phyloP scores from a whole-genome alignment of 2,888 invertebrate genomes.

The Temnothorax unifasciatus region DNA sequence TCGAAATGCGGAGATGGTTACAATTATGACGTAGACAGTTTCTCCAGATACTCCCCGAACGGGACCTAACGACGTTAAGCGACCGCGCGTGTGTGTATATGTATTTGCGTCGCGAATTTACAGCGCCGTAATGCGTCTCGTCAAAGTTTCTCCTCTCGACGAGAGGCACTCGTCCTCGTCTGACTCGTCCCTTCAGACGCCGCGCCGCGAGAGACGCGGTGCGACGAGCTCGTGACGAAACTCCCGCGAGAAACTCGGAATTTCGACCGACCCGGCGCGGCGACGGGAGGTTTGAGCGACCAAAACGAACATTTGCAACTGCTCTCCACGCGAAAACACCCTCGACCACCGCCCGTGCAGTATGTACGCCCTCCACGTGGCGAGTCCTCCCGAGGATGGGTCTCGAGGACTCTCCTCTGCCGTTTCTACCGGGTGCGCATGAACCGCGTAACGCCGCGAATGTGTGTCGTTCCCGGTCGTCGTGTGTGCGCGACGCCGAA shows the following conservation, averaged over 20 bases:
- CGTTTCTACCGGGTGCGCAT: conserved; percentile 39
- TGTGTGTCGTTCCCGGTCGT: background rate
- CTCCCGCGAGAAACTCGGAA: background rate
- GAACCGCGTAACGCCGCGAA: conserved; percentile 17
- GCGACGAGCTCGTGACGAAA: background rate
- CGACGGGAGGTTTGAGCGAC: no score
- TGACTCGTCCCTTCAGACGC: background rate
- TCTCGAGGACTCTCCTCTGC: conserved; percentile 37
- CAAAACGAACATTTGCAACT: conserved; percentile 30
- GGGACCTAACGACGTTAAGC: background rate
- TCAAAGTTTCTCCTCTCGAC: conserved; percentile 19
- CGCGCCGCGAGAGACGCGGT: background rate
- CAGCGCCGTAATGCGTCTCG: background rate
- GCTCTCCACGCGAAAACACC: conserved; percentile 29
- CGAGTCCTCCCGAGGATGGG: conserved; percentile 20
- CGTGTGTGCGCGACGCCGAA: conserved; percentile 66
- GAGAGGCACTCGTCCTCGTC: conserved; percentile 19
- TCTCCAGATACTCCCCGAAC: background rate
- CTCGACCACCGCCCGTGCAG: conserved; percentile 11
- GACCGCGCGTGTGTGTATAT: no score
- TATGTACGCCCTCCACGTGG: conserved; percentile 8
- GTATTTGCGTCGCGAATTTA: background rate
- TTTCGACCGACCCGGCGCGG: background rate
- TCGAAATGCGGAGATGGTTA: background rate
- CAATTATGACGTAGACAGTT: no score